Conservation (phyloP, 2,888 invertebrate genomes). For the Stenodera caucasica region DNA sequence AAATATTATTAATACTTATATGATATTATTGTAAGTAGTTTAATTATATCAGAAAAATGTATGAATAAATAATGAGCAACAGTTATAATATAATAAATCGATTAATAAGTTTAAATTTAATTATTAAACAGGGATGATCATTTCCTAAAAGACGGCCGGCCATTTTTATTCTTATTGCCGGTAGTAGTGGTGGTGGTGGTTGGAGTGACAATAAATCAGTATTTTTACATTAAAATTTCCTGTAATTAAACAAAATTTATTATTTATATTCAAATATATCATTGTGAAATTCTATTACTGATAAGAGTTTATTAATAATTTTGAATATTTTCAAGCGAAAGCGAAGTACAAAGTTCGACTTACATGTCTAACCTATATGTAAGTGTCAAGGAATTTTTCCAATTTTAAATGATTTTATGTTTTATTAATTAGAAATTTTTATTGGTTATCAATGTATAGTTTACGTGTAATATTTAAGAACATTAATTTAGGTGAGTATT, state of each 20-base stretch:
- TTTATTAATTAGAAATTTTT: neutral
- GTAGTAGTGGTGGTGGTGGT: neutral
- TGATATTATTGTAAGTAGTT: neutral
- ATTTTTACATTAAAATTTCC: too few relatives aligned
- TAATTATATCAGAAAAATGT: neutral
- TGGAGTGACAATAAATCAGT: too few relatives aligned
- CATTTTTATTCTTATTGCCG: neutral
- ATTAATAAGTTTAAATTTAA: constrained; percentile 17
- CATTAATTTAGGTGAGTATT: constrained; percentile 46
- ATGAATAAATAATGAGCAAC: neutral
- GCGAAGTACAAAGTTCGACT: constrained; percentile 22
- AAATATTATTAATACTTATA: constrained; percentile 10
- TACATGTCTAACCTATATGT: neutral
- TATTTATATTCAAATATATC: neutral
- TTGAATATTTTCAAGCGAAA: neutral
- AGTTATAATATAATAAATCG: neutral
- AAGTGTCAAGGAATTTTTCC: neutral
- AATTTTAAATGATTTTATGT: neutral
- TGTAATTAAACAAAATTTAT: too few relatives aligned
- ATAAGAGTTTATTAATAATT: constrained; percentile 7
- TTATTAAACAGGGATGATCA: neutral
- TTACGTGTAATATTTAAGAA: constrained; percentile 46
- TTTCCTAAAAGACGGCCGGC: neutral
- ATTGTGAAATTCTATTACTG: constrained; percentile 16
- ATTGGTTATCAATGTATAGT: constrained; percentile 44